These are phyloP conservation scores for Deroplatys truncata DNA, from an alignment of 2,888 invertebrate genomes.

Conservation along the genomic window DNA sequence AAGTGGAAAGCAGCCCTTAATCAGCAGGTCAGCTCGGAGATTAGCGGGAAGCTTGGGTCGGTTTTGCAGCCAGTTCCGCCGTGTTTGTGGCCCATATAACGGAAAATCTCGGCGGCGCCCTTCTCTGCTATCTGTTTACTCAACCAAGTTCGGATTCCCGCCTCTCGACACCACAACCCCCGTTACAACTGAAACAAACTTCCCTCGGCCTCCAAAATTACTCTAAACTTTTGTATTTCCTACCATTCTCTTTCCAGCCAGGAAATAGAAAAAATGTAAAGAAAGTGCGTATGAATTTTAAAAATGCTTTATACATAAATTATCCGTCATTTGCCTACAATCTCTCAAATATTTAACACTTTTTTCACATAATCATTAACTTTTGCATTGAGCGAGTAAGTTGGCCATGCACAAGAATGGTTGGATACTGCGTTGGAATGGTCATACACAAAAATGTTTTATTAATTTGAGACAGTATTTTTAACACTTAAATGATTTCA, in stretches of 20 bases:
- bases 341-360: too few relatives aligned
- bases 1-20: not conserved
- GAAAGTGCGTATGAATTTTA: too few relatives aligned
- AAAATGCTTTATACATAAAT: too few relatives aligned
- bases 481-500: too few relatives aligned
- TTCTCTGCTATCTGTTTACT: constrained; percentile 1
- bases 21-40: not conserved
- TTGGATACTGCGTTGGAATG: too few relatives aligned
- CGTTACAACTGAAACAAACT: not conserved
- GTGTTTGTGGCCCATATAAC: not conserved
- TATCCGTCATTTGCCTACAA: too few relatives aligned
- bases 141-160: not conserved
- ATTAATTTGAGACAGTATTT: too few relatives aligned
- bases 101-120: not conserved
- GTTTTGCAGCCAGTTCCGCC: not conserved
- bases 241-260: not conserved
- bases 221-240: not conserved
- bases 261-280: not conserved
- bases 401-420: too few relatives aligned
- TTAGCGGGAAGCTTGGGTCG: not conserved
- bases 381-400: too few relatives aligned
- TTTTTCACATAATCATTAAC: too few relatives aligned
- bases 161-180: not conserved
- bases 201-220: not conserved
- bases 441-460: too few relatives aligned